Base-by-base conservation (phyloP, 1,140 invertebrate species). In the Bombus confusus region DNA sequence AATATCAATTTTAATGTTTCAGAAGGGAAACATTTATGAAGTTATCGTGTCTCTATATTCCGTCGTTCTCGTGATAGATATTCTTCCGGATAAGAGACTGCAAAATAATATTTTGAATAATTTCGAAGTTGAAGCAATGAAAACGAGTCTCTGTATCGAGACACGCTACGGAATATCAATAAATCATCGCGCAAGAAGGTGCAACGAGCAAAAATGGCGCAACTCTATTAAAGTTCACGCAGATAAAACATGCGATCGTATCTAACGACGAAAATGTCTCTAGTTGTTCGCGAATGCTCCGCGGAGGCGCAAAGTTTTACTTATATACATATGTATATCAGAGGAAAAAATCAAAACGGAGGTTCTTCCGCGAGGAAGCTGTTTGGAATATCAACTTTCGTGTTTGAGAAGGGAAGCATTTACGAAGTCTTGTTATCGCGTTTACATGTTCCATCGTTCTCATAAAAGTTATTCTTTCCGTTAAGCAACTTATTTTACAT, bases 1-100 rank as follows among this genome's bases (percentile, higher is more conserved):
- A 73, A 73, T 73, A 73, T 73, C 71, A n/a, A 25, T 34, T n/a
- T 73, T 43, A 73, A 73, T 18, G 71, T 15, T 41, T 43, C 37
- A 18, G 37, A 43, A 43, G 39, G 28, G 37, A 72, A 41, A 15
- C 28, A 31, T 73, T 73, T 73, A 73, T 73, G 39, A 18, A 8
- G 39, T 73, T 73, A 73, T 73, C 39, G 22, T 13, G 28, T 41
- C 43, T 73, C 13, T 25, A 31, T 52, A 52, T 52, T 73, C 4
- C 28, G 18, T 73, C 15, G 28, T 73, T n/a, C 39, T 1, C 28
- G 15, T 5, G 25, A 73, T 31, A 31, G 25, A 22, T 41, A n/a
- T 41, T 43, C 37, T 41, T 43, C 13, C 39, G 25, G 39, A n/a
- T 41, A 43, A 10, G 41, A 37, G 2, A 25, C 47, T 52, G 47